A percentile compares a stretch with the other conserved stretches of the same genome.
Evolutionary conservation across 2,113 vertebrate genomes (phyloP).

Genomic region (Odocoileus virginianus): DNA sequence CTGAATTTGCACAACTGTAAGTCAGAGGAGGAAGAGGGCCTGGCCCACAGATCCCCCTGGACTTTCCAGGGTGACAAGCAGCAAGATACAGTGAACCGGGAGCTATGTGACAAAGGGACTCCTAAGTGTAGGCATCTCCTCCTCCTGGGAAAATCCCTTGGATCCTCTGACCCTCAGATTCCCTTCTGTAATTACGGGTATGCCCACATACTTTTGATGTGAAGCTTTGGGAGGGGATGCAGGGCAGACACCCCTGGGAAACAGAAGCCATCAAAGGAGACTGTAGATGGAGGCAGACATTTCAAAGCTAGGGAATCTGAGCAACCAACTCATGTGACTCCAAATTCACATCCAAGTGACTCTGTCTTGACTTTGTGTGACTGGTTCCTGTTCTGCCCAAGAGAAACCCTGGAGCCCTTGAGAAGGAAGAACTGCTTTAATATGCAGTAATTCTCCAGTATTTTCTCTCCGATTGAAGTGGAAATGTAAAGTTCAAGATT

Average conservation of each 20-base stretch:
- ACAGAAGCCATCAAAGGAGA: neutral
- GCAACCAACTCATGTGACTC: neutral
- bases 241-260: neutral
- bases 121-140: neutral
- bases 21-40: neutral
- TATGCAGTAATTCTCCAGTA: neutral
- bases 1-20: neutral
- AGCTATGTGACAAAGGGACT: neutral
- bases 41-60: neutral
- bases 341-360: neutral
- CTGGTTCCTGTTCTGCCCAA: neutral
- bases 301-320: neutral
- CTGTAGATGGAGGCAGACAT: neutral
- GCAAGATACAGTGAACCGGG: neutral
- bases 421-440: neutral
- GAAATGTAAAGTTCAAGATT: constrained; percentile 7
- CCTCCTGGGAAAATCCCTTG: neutral
- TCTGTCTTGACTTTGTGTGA: neutral
- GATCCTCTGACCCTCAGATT: neutral
- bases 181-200: neutral
- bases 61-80: neutral
- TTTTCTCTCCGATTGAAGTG: neutral
- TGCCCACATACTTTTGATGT: fast-evolving
- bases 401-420: neutral
- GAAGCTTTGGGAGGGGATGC: neutral